These are phyloP conservation scores for Eurypyga helias DNA, from an alignment of 2,113 vertebrate genomes.

Conservation along the genomic window DNA sequence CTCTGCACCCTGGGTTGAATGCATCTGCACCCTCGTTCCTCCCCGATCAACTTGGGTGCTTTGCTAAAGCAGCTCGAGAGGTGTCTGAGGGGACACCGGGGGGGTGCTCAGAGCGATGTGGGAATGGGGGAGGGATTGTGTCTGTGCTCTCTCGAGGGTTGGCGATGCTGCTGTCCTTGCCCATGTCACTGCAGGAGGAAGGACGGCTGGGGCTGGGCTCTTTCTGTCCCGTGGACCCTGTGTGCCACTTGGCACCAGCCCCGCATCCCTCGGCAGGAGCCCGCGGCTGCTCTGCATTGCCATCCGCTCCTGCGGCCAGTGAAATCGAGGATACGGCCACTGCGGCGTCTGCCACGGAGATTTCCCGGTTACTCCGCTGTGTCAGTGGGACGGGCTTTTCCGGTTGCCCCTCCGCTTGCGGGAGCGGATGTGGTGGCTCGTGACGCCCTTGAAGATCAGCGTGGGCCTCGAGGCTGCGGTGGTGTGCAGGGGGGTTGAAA, in stretches of 20 bases:
- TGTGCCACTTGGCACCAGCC: not conserved
- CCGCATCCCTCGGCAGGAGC: not conserved
- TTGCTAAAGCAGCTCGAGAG: not conserved
- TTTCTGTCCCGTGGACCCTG: not conserved
- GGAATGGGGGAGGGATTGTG: not conserved
- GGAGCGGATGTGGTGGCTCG: accelerated
- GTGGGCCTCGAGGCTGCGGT: accelerated
- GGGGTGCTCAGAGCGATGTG: not conserved
- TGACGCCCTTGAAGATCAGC: not conserved
- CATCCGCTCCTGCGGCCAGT: not conserved
- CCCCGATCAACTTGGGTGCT: accelerated
- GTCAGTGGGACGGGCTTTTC: not conserved
- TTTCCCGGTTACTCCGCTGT: accelerated
- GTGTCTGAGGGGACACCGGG: not conserved
- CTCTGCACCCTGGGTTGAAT: not conserved
- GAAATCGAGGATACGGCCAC: not conserved
- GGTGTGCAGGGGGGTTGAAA: not conserved
- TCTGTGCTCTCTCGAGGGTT: not conserved
- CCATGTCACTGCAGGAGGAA: accelerated
- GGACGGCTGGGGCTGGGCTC: not conserved
- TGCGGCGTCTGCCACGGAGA: not conserved
- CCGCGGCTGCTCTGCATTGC: not conserved
- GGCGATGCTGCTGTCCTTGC: not conserved
- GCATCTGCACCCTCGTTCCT: not conserved
- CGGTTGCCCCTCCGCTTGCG: not conserved